Evolutionary conservation across 2,113 vertebrate species (phyloP).

Genomic region (Eptesicus fuscus): DNA sequence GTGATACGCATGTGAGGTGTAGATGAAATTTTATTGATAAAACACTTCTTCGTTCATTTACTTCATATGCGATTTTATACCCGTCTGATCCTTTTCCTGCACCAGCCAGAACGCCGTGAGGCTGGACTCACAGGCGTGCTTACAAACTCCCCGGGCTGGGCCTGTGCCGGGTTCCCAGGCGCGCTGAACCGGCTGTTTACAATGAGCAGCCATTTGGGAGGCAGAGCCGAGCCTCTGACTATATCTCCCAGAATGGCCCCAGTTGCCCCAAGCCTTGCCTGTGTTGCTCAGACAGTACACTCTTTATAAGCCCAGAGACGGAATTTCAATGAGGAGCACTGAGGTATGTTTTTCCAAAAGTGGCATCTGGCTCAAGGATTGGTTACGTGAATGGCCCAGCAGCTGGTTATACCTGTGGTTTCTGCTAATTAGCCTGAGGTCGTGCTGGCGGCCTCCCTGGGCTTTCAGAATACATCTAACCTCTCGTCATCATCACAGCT

Average conservation of each 20-base stretch:
- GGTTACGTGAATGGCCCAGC: constrained; percentile 70
- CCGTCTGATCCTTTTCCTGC: constrained; percentile 28
- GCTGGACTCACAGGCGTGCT: not conserved
- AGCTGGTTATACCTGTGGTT: constrained; percentile 69
- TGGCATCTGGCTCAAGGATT: constrained; percentile 66
- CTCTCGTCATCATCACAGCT: constrained; percentile 54
- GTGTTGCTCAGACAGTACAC: constrained; percentile 39
- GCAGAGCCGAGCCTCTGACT: not conserved
- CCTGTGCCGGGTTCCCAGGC: not conserved
- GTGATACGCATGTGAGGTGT: constrained; percentile 60
- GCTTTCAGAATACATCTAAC: constrained; percentile 48
- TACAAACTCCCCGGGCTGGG: not conserved
- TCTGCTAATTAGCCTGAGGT: constrained; percentile 73
- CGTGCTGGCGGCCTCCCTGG: constrained; percentile 42
- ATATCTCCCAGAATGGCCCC: constrained; percentile 57
- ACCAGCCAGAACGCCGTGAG: not conserved
- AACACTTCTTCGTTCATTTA: constrained; percentile 62
- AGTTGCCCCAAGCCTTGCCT: constrained; percentile 48
- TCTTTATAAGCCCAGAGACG: constrained; percentile 53
- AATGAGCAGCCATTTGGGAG: constrained; percentile 23
- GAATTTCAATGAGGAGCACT: constrained; percentile 66
- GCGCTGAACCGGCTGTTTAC: not conserved
- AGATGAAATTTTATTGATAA: constrained; percentile 77
- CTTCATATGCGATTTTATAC: constrained; percentile 20
- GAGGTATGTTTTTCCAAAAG: constrained; percentile 72